A percentile compares a stretch with the other conserved stretches of the same genome.
Evolutionary conservation across 2,113 vertebrate genomes (phyloP).

Genomic region (Tachuris rubrigastra): DNA sequence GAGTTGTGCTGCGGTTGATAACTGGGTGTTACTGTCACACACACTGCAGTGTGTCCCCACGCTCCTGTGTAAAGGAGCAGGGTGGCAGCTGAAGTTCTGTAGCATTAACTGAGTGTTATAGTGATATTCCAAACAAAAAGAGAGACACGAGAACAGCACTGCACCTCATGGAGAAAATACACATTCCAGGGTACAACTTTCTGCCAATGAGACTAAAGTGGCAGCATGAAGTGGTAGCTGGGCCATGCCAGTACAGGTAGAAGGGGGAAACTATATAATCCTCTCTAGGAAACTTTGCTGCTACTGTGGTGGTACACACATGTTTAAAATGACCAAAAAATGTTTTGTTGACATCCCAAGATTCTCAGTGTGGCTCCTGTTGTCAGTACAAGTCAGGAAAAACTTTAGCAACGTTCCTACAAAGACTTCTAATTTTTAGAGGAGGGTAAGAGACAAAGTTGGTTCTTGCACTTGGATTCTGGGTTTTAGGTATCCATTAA

Average conservation of each 20-base stretch:
- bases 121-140: background rate
- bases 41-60: background rate
- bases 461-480: background rate
- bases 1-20: background rate
- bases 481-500: background rate
- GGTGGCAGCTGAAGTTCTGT: background rate
- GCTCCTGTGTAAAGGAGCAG: background rate
- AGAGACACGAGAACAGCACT: background rate
- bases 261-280: background rate
- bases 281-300: background rate
- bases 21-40: background rate
- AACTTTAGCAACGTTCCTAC: background rate
- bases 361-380: background rate
- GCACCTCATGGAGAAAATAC: background rate
- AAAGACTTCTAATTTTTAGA: background rate
- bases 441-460: background rate
- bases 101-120: background rate
- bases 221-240: background rate
- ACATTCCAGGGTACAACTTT: background rate
- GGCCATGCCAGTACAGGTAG: background rate
- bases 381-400: background rate
- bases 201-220: background rate
- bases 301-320: fast-evolving
- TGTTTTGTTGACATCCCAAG: background rate
- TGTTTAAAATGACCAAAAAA: background rate